These are phyloP conservation scores for Lanius collurio DNA, from an alignment of 2,113 vertebrate species.

Conservation along the genomic window DNA sequence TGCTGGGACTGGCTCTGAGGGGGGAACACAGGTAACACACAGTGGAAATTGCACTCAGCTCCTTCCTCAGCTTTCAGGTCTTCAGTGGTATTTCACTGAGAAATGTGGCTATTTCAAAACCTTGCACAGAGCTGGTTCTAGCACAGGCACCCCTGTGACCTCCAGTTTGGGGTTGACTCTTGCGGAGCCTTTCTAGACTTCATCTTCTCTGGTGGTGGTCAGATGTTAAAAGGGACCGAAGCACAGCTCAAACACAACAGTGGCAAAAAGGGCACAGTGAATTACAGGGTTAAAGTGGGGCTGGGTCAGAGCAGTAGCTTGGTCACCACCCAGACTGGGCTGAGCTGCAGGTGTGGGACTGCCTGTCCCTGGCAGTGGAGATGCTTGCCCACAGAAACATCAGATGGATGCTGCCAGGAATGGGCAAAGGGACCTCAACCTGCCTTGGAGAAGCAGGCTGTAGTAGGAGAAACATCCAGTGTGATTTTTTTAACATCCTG, in stretches of 20 bases:
- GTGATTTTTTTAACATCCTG: background rate
- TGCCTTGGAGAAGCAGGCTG: background rate
- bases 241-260: background rate
- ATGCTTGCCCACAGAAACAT: background rate
- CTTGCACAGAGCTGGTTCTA: background rate
- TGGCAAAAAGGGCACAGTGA: background rate
- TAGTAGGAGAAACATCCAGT: background rate
- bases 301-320: background rate
- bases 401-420: background rate
- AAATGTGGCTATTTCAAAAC: background rate
- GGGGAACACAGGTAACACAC: rapidly evolving
- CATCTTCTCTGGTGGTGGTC: background rate
- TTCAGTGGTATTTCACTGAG: background rate
- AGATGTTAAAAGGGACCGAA: background rate
- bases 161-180: background rate
- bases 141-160: background rate
- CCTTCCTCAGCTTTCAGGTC: background rate
- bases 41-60: background rate
- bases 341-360: background rate
- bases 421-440: background rate
- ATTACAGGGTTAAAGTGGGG: background rate
- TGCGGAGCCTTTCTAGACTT: background rate
- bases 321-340: background rate
- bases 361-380: background rate
- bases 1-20: background rate